Conservation (phyloP, 2,888 invertebrate genomes). For the Dexiosoma caninum region DNA sequence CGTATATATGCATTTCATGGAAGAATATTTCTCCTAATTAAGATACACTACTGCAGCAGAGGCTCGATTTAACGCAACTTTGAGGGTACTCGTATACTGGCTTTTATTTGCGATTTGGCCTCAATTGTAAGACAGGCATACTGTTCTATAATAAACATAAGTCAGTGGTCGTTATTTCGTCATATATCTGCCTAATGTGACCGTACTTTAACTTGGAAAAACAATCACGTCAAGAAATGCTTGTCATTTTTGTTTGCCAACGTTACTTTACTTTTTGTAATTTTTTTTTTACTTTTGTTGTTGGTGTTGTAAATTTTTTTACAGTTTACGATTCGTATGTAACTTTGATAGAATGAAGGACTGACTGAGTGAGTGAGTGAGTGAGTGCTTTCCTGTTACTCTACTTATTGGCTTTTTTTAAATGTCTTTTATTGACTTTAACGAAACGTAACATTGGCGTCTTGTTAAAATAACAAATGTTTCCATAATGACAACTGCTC, state of each 20-base stretch:
- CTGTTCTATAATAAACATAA: no score
- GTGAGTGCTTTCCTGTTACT: constrained; percentile 32
- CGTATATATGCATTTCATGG: no score
- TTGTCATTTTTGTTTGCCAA: constrained; percentile 27
- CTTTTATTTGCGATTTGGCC: no score
- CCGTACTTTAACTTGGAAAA: no score
- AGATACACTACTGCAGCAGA: no score
- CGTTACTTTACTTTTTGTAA: constrained; percentile 15
- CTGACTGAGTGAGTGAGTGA: constrained; percentile 1
- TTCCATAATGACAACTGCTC: constrained; percentile 31
- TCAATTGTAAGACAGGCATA: no score
- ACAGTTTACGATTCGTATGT: constrained; percentile 9
- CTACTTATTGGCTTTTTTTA: constrained; percentile 21
- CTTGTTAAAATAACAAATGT: constrained; percentile 10
- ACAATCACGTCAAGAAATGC: constrained; percentile 39
- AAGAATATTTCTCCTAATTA: no score
- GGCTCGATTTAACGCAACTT: no score
- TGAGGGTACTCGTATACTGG: no score
- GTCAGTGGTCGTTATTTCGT: no score
- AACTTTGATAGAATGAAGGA: background rate
- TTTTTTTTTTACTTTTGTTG: background rate
- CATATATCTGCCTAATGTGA: no score
- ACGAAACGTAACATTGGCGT: constrained; percentile 34
- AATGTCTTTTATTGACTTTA: constrained; percentile 29
- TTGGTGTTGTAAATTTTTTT: constrained; percentile 1